Evolutionary conservation across 2,888 invertebrate genomes (phyloP).

Genomic region (Microctonus aethiopoides): DNA sequence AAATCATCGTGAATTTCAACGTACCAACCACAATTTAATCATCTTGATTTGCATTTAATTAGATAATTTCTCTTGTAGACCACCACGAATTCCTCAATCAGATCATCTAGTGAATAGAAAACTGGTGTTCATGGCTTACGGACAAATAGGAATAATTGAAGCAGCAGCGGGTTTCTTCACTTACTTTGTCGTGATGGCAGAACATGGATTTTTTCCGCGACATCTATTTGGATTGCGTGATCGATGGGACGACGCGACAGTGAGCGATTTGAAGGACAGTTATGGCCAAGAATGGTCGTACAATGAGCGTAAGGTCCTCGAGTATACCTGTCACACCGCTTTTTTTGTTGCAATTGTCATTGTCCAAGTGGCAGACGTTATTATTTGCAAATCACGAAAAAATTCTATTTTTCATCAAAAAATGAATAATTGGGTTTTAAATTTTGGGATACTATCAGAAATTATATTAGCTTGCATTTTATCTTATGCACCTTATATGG

Average conservation of each 20-base stretch:
- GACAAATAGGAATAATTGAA: slow-evolving; percentile 88
- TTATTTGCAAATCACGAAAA: slow-evolving; percentile 82
- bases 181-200: slow-evolving; percentile 83
- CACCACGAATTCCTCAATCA: slow-evolving; percentile 69
- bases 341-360: slow-evolving; percentile 83
- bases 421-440: slow-evolving; percentile 78
- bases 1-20: too few species aligned
- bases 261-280: slow-evolving; percentile 76
- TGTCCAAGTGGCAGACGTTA: slow-evolving; percentile 81
- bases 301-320: slow-evolving; percentile 75
- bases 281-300: slow-evolving; percentile 82
- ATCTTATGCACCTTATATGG: slow-evolving; percentile 68
- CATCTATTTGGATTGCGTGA: slow-evolving; percentile 76
- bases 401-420: slow-evolving; percentile 81
- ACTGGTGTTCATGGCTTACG: slow-evolving; percentile 84
- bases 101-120: slow-evolving; percentile 71
- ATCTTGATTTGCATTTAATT: neutral
- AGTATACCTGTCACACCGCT: slow-evolving; percentile 81
- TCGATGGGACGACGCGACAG: slow-evolving; percentile 77
- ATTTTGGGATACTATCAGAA: slow-evolving; percentile 72
- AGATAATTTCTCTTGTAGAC: slow-evolving; percentile 52
- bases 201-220: slow-evolving; percentile 80
- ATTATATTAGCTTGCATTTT: slow-evolving; percentile 67
- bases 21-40: too few species aligned
- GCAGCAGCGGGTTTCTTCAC: slow-evolving; percentile 83